Percentiles rank a stretch among this genome's conserved stretches.
phyloP scores from a whole-genome alignment of 1,140 invertebrate species.

The Anastrepha obliqua region DNA sequence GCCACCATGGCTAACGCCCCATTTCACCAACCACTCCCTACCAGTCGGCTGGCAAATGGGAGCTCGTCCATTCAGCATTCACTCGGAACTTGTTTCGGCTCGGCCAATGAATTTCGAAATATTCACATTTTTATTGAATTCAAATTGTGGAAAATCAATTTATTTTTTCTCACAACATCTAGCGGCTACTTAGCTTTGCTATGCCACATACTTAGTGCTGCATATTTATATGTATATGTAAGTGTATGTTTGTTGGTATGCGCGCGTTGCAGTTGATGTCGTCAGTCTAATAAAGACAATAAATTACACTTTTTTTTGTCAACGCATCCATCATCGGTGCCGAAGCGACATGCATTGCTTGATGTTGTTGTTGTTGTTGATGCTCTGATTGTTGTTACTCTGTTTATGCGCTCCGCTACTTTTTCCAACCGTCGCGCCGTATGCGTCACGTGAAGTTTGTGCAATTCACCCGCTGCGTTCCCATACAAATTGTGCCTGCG shows the following conservation, averaged over 20 bases:
- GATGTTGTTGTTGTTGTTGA: not conserved
- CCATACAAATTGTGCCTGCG: not conserved
- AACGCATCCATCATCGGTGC: slow-evolving; percentile 34
- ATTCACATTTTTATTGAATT: not conserved
- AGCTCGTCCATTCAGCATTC: too few species aligned
- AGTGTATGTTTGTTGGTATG: not conserved
- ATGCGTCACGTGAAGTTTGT: slow-evolving; percentile 37
- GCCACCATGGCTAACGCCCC: not conserved
- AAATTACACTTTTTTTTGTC: slow-evolving; percentile 48
- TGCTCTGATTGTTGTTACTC: not conserved
- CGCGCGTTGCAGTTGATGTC: not conserved
- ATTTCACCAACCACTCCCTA: not conserved
- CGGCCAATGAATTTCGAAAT: slow-evolving; percentile 5
- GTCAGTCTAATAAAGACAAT: slow-evolving; percentile 12
- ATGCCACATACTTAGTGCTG: not conserved
- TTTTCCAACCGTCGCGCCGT: not conserved
- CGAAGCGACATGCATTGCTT: not conserved
- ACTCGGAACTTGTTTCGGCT: not conserved
- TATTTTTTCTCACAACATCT: slow-evolving; percentile 37
- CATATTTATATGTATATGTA: not conserved
- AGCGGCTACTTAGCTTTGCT: not conserved
- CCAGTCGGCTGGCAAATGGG: not conserved
- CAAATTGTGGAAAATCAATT: slow-evolving; percentile 35
- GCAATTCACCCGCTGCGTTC: not conserved
- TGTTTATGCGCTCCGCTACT: not conserved